Base-by-base conservation (phyloP, 2,888 invertebrate genomes). In the Trypoxylon attenuatum region DNA sequence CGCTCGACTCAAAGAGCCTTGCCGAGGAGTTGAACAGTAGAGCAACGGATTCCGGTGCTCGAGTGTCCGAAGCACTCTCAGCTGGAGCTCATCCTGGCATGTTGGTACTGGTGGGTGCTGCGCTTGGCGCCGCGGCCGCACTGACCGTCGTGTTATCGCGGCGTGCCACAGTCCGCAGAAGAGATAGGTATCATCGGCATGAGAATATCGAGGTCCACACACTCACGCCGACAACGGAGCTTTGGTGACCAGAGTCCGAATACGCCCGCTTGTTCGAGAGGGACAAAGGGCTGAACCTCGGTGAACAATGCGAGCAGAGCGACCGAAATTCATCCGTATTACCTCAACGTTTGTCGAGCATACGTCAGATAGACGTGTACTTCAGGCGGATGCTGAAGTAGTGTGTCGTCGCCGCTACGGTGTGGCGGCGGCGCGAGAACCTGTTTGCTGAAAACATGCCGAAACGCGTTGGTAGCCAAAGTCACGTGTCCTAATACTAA, bases 171-270 rank as follows among this genome's bases (percentile, higher is more conserved):
- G 69, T 77, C 19, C 80, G 81, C 39, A 77, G 79, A 29, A 77
- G 78, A 61, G 80, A 80, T 22, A 83, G 80, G 71, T 84, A 79
- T 67, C 79, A 75, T 63, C 81, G 82, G 45, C 84, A 86, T 51
- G 88, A 89, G 63, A 88, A 89, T 76, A 89, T 92, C 88, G 92
- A 92, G 85, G 92, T 92, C 84, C 88, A 87, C 77, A 88, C 88
- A 70, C 78, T 90, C 71, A 88, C 89, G 29, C 91, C 91, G 58
- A 91, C 92, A 50, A 90, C 91, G 45, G 92, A 93, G 79, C 88
- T 92, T 65, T 93, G 93, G 93, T 92, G 92, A 93, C 91, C 77
- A 29, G 73, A 76, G 51, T 71, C 76, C 25, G 77, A 76, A 23
- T 51, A 65, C 62, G 52, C 54, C 27, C 57, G 71, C 52, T 57